Evolutionary conservation across 2,113 vertebrate species (phyloP).

Genomic region (Tapirus terrestris): DNA sequence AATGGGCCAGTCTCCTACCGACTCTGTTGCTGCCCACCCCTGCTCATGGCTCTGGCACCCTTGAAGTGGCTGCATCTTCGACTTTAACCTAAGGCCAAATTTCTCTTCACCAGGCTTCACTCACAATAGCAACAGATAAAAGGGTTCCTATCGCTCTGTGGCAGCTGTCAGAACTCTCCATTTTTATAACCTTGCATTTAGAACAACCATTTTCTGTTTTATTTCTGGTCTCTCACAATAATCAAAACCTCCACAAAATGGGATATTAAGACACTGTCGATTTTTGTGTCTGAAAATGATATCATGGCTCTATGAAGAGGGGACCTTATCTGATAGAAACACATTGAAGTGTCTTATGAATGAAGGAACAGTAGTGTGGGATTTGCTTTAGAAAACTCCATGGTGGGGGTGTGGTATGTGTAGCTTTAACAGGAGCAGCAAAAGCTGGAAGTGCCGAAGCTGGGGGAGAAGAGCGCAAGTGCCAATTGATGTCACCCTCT

Average conservation of each 20-base stretch:
- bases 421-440: not conserved
- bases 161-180: not conserved
- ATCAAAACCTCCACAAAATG: not conserved
- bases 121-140: not conserved
- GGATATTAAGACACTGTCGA: not conserved
- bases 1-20: not conserved
- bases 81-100: not conserved
- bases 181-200: not conserved
- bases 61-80: not conserved
- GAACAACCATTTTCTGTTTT: not conserved
- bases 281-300: not conserved
- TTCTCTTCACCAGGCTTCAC: not conserved
- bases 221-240: conserved; percentile 16
- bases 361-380: not conserved
- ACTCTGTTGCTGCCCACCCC: not conserved
- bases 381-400: not conserved
- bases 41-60: not conserved
- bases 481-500: not conserved
- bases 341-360: not conserved
- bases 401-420: rapidly evolving
- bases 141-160: not conserved
- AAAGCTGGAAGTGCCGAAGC: not conserved
- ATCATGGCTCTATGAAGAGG: not conserved
- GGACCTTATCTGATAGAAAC: not conserved
- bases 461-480: rapidly evolving